Base-by-base conservation (phyloP, 2,797 vertebrate genomes). In the Danionella dracula region DNA sequence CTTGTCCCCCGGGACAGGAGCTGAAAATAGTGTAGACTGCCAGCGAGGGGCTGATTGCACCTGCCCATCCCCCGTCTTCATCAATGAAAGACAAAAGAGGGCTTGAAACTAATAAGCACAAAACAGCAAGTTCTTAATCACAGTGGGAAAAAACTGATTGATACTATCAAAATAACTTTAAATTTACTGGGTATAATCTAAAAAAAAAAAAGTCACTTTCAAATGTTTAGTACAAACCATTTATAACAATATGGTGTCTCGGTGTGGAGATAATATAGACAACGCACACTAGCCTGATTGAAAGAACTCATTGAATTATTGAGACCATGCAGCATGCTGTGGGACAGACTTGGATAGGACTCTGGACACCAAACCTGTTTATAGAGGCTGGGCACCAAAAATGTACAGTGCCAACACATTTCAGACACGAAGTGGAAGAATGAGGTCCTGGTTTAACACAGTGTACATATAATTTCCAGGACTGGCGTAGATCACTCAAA, bases 11-110 rank as follows among this genome's bases (percentile, higher is more conserved):
- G 48, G 68, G 63, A 66, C 10, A 41, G 31, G 17, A 65, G 54
- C 31, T 66, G 61, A 50, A 71, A 70, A 57, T 49, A 66, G 68
- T 38, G 0, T 21, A 58, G 46, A 34, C 72, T 66, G 66, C 46
- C 40, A 64, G 58, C 64, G 58, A 67, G 31, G 27, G 45, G 20
- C 66, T 64, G 59, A 73, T 73, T 65, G 53, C 71, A 48, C 19
- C 29, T 42, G 29, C 66, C 49, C 61, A 42, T 61, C 55, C 51
- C 66, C 58, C 41, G 1, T 51, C 34, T 63, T 12, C 55, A 48
- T 16, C 13, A 21, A n/a, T 51, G 54, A 64, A 70, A 57, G 59
- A 64, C 8, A n/a, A 31, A 64, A 50, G 57, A 44, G 40, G 60
- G 62, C 32, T 54, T 32, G 27, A 54, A 54, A 34, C 48, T 38